A percentile compares a stretch with the other conserved stretches of the same genome.
These are phyloP conservation scores for Calcarius ornatus DNA, from an alignment of 2,113 vertebrate species.

Conservation along the genomic window DNA sequence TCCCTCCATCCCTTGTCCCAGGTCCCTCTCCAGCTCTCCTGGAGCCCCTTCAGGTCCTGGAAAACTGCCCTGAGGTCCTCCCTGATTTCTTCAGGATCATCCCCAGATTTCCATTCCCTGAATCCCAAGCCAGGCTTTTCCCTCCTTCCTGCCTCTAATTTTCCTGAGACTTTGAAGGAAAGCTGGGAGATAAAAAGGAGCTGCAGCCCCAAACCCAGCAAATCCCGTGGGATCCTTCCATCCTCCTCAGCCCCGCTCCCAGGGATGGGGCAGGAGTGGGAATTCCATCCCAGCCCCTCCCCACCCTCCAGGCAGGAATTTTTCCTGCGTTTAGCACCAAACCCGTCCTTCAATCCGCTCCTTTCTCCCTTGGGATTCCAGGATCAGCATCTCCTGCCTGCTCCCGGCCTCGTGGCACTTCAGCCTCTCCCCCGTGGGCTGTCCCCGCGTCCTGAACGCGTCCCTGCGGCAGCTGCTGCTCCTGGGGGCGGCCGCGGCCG, in stretches of 20 bases:
- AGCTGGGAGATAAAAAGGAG: not conserved
- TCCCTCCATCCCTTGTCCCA: no score
- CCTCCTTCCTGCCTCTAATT: not conserved
- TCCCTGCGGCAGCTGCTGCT: slow-evolving; percentile 84
- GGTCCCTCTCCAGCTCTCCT: not conserved
- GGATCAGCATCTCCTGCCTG: slow-evolving; percentile 90
- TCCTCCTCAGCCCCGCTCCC: not conserved
- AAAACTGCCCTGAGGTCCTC: not conserved
- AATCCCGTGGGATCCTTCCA: not conserved
- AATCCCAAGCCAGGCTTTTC: not conserved
- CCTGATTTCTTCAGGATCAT: no score
- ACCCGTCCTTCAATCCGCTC: accelerated
- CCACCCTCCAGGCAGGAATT: not conserved
- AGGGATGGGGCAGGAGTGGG: not conserved
- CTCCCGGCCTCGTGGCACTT: slow-evolving; percentile 98
- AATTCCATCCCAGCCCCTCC: not conserved
- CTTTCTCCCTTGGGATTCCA: slow-evolving; percentile 37
- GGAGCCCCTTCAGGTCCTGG: not conserved
- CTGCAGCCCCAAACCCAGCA: not conserved
- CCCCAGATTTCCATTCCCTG: not conserved
- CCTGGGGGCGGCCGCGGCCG: slow-evolving; percentile 72
- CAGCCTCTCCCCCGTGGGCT: slow-evolving; percentile 85
- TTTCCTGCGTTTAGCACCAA: not conserved
- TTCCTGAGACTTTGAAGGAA: not conserved
- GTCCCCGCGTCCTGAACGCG: slow-evolving; percentile 80